phyloP scores from a whole-genome alignment of 2,113 vertebrate genomes.

The Podiceps cristatus region DNA sequence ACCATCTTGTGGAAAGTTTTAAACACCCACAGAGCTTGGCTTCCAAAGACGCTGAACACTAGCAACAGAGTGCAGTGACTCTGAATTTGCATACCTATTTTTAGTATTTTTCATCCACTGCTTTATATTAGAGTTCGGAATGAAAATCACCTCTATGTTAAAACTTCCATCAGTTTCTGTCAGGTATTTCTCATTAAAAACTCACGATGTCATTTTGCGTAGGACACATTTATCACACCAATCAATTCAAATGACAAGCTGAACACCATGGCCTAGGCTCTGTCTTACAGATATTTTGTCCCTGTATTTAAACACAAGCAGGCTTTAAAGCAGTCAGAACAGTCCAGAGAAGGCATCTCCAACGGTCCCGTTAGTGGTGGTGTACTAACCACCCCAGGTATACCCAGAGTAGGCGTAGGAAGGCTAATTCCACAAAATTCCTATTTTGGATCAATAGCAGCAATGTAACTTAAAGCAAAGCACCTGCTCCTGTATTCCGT shows the following conservation, averaged over 20 bases:
- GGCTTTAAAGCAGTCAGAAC: background rate
- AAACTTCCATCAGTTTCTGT: background rate
- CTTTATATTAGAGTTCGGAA: background rate
- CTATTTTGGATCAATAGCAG: background rate
- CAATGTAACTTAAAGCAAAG: background rate
- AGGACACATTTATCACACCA: background rate
- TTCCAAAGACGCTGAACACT: background rate
- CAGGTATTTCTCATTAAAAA: background rate
- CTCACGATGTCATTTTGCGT: background rate
- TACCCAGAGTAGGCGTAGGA: fast-evolving
- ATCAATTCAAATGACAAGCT: background rate
- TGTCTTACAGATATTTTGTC: background rate
- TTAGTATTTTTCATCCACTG: background rate
- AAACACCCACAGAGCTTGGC: background rate
- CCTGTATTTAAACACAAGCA: background rate
- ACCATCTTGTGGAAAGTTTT: background rate
- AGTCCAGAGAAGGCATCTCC: background rate
- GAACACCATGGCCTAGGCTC: background rate
- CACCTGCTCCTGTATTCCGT: background rate
- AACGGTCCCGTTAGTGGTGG: background rate
- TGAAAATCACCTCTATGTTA: background rate
- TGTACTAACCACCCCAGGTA: background rate
- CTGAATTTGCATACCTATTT: background rate
- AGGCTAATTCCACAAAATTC: background rate
- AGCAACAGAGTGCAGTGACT: background rate